Evolutionary conservation across 2,113 vertebrate species (phyloP).

Genomic region (Lates calcarifer): DNA sequence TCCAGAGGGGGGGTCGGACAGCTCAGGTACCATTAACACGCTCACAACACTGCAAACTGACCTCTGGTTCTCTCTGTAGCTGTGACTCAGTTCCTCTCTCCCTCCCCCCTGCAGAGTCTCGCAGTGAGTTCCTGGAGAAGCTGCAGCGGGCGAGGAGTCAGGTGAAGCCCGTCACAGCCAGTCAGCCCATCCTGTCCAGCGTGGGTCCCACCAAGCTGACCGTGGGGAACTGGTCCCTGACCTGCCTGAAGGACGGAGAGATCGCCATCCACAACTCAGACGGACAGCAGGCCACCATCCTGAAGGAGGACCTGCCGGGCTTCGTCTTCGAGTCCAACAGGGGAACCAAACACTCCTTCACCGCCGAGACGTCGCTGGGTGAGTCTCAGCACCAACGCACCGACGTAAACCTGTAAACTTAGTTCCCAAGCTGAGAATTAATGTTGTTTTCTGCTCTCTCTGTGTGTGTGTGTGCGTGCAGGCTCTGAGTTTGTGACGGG

Average conservation of each 20-base stretch:
- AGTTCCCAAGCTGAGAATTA: no score
- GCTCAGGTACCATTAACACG: constrained; percentile 88
- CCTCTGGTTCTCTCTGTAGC: no score
- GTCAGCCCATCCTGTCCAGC: constrained; percentile 94
- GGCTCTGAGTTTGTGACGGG: constrained; percentile 99
- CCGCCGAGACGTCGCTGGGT: constrained; percentile 98
- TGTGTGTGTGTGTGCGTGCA: constrained; percentile 57
- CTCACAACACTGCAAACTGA: fast-evolving
- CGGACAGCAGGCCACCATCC: constrained; percentile 97
- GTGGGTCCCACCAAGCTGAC: constrained; percentile 94
- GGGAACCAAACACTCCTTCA: constrained; percentile 99
- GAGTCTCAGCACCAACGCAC: constrained; percentile 16
- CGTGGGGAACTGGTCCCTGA: constrained; percentile 98
- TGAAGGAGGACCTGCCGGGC: constrained; percentile 98
- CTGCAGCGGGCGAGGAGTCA: constrained; percentile 96
- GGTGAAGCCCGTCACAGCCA: constrained; percentile 95
- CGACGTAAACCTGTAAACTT: no score
- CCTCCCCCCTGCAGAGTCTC: constrained; percentile 87
- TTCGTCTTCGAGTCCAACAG: constrained; percentile 99
- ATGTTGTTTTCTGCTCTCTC: background rate
- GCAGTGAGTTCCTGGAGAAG: constrained; percentile 99
- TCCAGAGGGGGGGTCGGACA: constrained; percentile 98
- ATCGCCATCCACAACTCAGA: constrained; percentile 99
- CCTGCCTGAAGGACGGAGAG: constrained; percentile 97
- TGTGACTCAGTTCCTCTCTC: no score